Conservation (phyloP, 2,797 vertebrate species). For the Pteropus rufus region DNA sequence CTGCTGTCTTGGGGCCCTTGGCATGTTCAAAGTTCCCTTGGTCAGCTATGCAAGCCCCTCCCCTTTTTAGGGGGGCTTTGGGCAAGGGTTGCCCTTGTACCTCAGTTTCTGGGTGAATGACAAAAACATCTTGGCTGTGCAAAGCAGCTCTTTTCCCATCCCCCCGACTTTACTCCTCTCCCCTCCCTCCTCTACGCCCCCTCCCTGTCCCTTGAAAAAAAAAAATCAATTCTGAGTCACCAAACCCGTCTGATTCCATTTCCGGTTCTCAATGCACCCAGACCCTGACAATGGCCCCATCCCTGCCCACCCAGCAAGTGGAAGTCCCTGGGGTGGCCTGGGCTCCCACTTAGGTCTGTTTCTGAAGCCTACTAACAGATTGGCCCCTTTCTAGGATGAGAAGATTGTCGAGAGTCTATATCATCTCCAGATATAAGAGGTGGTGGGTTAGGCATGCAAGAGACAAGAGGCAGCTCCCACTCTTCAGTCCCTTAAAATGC, state of each 20-base stretch:
- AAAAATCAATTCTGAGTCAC: constrained; percentile 77
- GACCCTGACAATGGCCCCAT: constrained; percentile 72
- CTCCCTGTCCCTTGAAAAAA: constrained; percentile 68
- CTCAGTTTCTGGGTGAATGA: constrained; percentile 68
- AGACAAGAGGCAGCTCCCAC: constrained; percentile 55
- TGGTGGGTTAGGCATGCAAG: constrained; percentile 39
- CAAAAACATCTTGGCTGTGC: constrained; percentile 69
- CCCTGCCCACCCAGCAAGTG: constrained; percentile 53
- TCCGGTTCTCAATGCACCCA: constrained; percentile 73
- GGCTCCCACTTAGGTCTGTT: constrained; percentile 13
- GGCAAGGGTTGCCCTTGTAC: constrained; percentile 55
- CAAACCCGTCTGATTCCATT: constrained; percentile 72
- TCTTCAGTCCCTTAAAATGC: constrained; percentile 60
- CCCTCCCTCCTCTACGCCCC: constrained; percentile 62
- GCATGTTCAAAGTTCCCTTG: constrained; percentile 56
- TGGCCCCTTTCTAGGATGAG: constrained; percentile 19
- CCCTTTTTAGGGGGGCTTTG: constrained; percentile 31
- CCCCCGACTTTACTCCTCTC: constrained; percentile 43
- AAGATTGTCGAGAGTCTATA: constrained; percentile 36
- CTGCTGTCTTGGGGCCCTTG: constrained; percentile 33
- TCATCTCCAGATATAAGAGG: constrained; percentile 14
- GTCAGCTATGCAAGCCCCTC: constrained; percentile 26
- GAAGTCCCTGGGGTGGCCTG: constrained; percentile 14
- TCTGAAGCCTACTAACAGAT: neutral
- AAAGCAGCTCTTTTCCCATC: constrained; percentile 64